Percentiles rank a stretch among this genome's conserved stretches.
phyloP scores from a whole-genome alignment of 2,113 vertebrate genomes.

The Apteryx mantelli region DNA sequence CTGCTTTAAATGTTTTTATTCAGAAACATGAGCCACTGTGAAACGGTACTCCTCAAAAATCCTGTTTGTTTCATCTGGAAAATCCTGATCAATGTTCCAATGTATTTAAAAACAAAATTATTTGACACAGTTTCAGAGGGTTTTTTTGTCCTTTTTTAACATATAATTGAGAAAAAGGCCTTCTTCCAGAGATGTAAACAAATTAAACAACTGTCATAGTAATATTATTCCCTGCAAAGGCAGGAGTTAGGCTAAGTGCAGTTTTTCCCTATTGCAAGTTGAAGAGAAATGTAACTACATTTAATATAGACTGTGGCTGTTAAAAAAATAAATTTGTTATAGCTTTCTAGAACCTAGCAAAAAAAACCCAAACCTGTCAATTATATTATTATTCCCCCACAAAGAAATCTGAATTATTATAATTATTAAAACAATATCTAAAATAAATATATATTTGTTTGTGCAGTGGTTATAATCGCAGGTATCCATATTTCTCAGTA shows the following conservation, averaged over 20 bases:
- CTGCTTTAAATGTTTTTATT: not conserved
- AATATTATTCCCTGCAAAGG: not conserved
- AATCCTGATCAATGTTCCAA: not conserved
- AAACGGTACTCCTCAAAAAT: not conserved
- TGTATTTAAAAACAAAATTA: not conserved
- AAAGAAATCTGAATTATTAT: not conserved
- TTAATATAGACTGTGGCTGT: not conserved
- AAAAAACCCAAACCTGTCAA: not conserved
- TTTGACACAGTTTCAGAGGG: not conserved
- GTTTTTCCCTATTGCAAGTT: constrained; percentile 1
- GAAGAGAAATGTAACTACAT: not conserved
- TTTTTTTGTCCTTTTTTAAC: not conserved
- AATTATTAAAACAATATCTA: not conserved
- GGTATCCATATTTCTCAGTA: not conserved
- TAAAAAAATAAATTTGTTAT: not conserved
- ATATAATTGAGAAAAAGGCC: not conserved
- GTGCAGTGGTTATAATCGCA: not conserved
- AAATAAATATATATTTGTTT: not conserved
- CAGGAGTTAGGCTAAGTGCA: not conserved
- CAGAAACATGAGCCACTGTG: not conserved
- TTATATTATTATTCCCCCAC: not conserved
- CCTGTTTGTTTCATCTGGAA: not conserved
- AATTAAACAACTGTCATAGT: not conserved
- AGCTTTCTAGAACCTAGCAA: not conserved
- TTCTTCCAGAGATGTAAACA: not conserved